A percentile compares a stretch with the other conserved stretches of the same genome.
phyloP scores from a whole-genome alignment of 2,797 vertebrate genomes.

The Chloroceryle amazona region DNA sequence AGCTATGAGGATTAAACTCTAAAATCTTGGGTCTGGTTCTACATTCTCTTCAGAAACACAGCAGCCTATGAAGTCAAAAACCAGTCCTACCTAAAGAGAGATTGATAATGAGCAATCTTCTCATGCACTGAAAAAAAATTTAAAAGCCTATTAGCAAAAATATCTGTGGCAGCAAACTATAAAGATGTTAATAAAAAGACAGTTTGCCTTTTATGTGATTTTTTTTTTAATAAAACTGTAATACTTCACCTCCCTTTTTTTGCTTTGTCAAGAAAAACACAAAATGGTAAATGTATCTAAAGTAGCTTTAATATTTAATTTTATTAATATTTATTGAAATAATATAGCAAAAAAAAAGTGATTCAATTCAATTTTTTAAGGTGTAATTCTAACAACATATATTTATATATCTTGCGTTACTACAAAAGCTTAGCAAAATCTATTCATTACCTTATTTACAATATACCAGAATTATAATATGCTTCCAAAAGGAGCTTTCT shows the following conservation, averaged over 20 bases:
- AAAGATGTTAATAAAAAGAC: neutral
- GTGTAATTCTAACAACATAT: neutral
- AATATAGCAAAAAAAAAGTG: constrained; percentile 18
- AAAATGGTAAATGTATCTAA: neutral
- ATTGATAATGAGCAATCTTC: neutral
- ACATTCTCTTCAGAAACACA: neutral
- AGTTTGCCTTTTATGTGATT: neutral
- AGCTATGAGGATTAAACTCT: neutral
- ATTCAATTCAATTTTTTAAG: constrained; percentile 40
- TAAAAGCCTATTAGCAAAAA: neutral
- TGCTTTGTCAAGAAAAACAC: neutral
- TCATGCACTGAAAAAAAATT: constrained; percentile 26
- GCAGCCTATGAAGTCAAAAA: neutral
- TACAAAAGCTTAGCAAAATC: neutral
- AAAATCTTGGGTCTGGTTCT: neutral
- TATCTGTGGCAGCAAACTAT: neutral
- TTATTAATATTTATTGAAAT: constrained; percentile 5
- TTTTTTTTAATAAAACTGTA: neutral
- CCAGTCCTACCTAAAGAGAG: neutral
- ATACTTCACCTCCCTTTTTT: neutral
- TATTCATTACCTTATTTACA: constrained; percentile 1
- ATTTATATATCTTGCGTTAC: constrained; percentile 19
- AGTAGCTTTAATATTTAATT: constrained; percentile 16
- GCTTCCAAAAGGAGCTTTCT: neutral
- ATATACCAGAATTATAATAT: neutral